Percentiles rank a stretch among this genome's conserved stretches.
These are phyloP conservation scores for Syrphus vitripennis DNA, from an alignment of 2,888 invertebrate species.

Conservation along the genomic window DNA sequence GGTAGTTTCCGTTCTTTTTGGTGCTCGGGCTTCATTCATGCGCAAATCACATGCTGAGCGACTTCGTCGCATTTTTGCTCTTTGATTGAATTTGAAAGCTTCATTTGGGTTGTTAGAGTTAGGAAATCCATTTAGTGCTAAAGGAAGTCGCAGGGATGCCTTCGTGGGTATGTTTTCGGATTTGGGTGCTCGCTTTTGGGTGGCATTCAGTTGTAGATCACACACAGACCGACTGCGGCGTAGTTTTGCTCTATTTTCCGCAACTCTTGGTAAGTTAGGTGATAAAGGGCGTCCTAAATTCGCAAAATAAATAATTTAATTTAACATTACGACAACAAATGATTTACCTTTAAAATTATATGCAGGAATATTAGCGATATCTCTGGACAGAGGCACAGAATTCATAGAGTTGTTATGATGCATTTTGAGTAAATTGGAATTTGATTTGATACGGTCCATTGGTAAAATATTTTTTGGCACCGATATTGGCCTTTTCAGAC, in stretches of 20 bases:
- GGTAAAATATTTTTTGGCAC: constrained; percentile 76
- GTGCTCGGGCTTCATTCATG: constrained; percentile 71
- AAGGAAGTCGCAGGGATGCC: constrained; percentile 16
- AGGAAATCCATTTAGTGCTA: not conserved
- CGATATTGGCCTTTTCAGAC: constrained; percentile 75
- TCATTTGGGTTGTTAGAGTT: constrained; percentile 73
- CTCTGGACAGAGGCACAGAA: constrained; percentile 71
- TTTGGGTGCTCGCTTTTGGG: constrained; percentile 45
- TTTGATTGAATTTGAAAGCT: constrained; percentile 56
- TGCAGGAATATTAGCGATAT: constrained; percentile 73
- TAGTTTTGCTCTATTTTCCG: constrained; percentile 73
- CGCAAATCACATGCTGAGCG: constrained; percentile 77
- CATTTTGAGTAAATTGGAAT: constrained; percentile 39
- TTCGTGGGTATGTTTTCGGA: not conserved
- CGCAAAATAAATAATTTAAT: not conserved
- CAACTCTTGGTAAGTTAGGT: constrained; percentile 73
- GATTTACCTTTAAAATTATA: constrained; percentile 73
- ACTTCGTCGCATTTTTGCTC: constrained; percentile 77
- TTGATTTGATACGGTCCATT: constrained; percentile 77
- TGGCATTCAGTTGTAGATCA: constrained; percentile 74
- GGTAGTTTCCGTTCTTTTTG: constrained; percentile 76
- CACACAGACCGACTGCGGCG: constrained; percentile 78
- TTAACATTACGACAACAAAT: not conserved
- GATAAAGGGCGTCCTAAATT: constrained; percentile 75
- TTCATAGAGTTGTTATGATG: not conserved